These are phyloP conservation scores for Thalassarche chlororhynchos DNA, from an alignment of 2,113 vertebrate genomes.

Conservation along the genomic window DNA sequence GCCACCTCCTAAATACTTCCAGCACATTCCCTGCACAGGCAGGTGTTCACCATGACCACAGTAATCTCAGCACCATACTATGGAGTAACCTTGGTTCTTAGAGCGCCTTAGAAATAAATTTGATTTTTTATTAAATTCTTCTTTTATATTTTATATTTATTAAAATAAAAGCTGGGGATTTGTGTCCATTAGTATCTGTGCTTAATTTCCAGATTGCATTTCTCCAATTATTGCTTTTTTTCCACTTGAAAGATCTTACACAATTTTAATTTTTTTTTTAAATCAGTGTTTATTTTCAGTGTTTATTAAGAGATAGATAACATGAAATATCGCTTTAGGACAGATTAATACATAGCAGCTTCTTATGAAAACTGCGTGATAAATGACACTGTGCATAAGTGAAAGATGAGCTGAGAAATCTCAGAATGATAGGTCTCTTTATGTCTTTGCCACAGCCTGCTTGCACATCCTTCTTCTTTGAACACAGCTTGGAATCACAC, in stretches of 20 bases:
- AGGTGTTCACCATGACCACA: background rate
- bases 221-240: background rate
- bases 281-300: background rate
- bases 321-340: background rate
- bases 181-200: background rate
- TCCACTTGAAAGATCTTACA: background rate
- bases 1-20: background rate
- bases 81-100: background rate
- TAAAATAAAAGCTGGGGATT: background rate
- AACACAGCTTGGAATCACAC: slow-evolving; percentile 6
- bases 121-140: background rate
- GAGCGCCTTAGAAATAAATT: background rate
- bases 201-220: background rate
- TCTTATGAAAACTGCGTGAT: background rate
- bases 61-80: background rate
- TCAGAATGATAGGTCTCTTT: slow-evolving; percentile 18
- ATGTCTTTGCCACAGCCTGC: background rate
- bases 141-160: background rate
- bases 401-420: slow-evolving; percentile 30
- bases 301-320: background rate
- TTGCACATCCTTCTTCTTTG: background rate
- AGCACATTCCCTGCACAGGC: background rate
- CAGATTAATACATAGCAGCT: background rate
- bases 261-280: background rate
- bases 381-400: background rate